Percentiles rank a stretch among this genome's conserved stretches.
Conservation (phyloP, 1,140 invertebrate genomes). For the Drosophila chauvacae region DNA sequence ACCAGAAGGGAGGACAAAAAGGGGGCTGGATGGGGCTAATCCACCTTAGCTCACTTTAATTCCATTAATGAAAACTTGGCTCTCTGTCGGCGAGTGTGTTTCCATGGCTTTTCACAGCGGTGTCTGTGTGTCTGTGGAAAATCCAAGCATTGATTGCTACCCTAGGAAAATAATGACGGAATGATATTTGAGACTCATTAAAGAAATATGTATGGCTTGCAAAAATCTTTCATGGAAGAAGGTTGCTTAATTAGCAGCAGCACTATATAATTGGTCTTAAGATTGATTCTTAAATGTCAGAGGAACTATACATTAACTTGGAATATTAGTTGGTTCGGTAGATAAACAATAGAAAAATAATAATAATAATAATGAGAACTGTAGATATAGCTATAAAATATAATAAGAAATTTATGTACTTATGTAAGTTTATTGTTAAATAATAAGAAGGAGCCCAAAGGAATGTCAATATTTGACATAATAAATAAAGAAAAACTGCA, state of each 20-base stretch:
- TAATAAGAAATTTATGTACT: too few species aligned
- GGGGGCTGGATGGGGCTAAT: slow-evolving; percentile 8
- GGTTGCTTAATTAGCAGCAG: neutral
- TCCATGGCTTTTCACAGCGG: slow-evolving; percentile 52
- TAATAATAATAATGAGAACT: too few species aligned
- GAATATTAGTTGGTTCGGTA: neutral
- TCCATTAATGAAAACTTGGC: slow-evolving; percentile 60
- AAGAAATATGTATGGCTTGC: slow-evolving; percentile 7
- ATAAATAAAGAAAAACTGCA: too few species aligned
- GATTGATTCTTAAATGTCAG: slow-evolving; percentile 4
- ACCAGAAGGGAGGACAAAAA: slow-evolving; percentile 15
- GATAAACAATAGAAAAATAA: neutral
- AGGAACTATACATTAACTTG: neutral
- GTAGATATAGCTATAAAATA: too few species aligned
- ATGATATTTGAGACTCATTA: slow-evolving; percentile 36
- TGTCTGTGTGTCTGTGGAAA: slow-evolving; percentile 21
- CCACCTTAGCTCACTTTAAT: slow-evolving; percentile 43
- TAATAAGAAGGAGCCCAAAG: neutral
- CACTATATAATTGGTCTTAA: neutral
- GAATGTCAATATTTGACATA: too few species aligned
- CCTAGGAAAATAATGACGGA: slow-evolving; percentile 29
- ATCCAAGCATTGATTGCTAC: slow-evolving; percentile 38
- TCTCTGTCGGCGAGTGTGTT: slow-evolving; percentile 16
- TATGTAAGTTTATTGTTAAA: too few species aligned
- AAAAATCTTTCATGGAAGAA: neutral